Evolutionary conservation across 2,113 vertebrate genomes (phyloP), one percentile per base, ranked within the genome.

Genomic region (Sebastes fasciatus): DNA sequence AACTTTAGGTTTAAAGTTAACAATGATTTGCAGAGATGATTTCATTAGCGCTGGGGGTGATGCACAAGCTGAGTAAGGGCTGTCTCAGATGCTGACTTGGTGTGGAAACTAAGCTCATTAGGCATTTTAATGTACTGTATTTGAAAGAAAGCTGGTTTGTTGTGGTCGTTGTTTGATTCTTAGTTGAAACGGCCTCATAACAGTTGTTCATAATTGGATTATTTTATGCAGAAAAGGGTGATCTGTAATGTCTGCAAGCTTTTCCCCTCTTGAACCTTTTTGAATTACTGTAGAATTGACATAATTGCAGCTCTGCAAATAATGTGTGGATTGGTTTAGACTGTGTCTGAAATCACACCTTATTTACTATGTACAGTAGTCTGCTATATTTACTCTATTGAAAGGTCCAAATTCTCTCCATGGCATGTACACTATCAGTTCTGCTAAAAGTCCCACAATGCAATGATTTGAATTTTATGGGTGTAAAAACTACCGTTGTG

Each of bases 121-220:
- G 46, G 16, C 4, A 23, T 45, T 70, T 26, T 26, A 26, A 12
- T 16, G n/a, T 6, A 34, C 62, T 54, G n/a, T 6, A 34, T 68
- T 54, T 51, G 5, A 6, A 46, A 23, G 8, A 79, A 46, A 55
- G 63, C 69, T 21, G 12, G 4, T n/a, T 75, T 75, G 4, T 40
- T 54, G 14, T 1, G 17, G 43, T 1, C 17, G 23, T 17, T 7
- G 12, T 23, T 23, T 42, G n/a, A 16, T 42, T 74, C 43, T 63
- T 60, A n/a, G n/a, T 57, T 51, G 42, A 6, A 21, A 48, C 5
- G 1, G 12, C 16, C 60, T 65, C 60, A 16, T 66, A 8, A 12
- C 42, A 62, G 14, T 49, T 52, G 7, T 26, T 74, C 65, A 26
- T 42, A 64, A 76, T 64, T 55, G 5, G 66, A 19, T 71, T 34